Evolutionary conservation across 1,140 invertebrate species (phyloP).

Genomic region (Araneus ventricosus): DNA sequence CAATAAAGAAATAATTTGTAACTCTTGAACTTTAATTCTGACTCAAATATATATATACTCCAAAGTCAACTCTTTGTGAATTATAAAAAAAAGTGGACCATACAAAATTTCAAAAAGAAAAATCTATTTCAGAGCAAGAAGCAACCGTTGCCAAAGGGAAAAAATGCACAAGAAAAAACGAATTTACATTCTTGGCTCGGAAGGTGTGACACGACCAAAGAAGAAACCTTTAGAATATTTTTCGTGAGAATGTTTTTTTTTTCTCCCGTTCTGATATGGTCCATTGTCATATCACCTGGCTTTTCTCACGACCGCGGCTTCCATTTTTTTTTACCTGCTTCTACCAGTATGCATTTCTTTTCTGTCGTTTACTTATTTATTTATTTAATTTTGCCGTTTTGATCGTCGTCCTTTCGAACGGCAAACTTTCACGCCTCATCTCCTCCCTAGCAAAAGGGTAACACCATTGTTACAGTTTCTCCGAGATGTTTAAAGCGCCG

Average conservation of each 20-base stretch:
- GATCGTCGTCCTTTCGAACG: background rate
- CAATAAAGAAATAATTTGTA: too few species aligned
- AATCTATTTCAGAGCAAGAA: background rate
- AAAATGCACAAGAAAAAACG: background rate
- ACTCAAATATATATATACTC: too few species aligned
- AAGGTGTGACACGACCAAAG: conserved; percentile 8
- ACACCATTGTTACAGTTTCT: background rate
- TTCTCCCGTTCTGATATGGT: background rate
- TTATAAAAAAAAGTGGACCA: too few species aligned
- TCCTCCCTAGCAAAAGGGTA: background rate
- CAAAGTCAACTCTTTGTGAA: too few species aligned
- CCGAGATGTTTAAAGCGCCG: too few species aligned
- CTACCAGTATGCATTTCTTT: background rate
- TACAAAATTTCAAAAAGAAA: background rate
- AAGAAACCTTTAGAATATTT: background rate
- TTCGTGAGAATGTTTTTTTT: background rate
- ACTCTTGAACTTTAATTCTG: too few species aligned
- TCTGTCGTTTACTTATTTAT: background rate
- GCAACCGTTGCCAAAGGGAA: background rate
- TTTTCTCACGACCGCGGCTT: conserved; percentile 30
- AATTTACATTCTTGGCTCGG: background rate
- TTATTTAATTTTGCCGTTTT: conserved; percentile 36
- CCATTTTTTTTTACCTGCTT: background rate
- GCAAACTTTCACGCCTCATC: background rate
- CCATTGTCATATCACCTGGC: conserved; percentile 35